Conservation (phyloP, 2,888 invertebrate genomes). For the Alviniconcha strummeri region DNA sequence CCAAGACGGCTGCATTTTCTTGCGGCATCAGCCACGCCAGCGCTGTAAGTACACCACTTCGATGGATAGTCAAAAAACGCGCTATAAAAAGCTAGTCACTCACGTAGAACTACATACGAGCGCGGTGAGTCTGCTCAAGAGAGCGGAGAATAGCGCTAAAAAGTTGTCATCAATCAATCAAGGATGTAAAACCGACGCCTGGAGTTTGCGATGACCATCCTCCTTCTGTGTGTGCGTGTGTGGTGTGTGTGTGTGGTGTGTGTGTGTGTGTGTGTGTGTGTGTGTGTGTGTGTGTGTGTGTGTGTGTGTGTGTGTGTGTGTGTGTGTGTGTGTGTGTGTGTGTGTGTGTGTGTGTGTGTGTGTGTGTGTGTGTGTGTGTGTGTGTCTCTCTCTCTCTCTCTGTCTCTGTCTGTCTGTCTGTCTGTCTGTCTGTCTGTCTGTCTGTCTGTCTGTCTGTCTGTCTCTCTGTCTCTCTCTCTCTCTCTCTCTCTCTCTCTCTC, state of each 20-base stretch:
- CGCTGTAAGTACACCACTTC: too few species aligned
- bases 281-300: neutral
- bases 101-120: too few species aligned
- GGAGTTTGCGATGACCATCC: too few species aligned
- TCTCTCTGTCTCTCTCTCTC: neutral
- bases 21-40: too few species aligned
- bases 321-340: constrained; percentile 12
- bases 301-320: constrained; percentile 5
- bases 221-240: too few species aligned
- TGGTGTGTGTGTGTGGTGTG: neutral
- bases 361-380: constrained; percentile 10
- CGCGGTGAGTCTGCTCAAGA: too few species aligned
- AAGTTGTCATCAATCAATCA: too few species aligned
- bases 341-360: neutral
- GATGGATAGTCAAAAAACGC: too few species aligned
- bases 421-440: neutral
- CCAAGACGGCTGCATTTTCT: too few species aligned
- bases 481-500: constrained; percentile 18
- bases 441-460: neutral
- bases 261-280: neutral
- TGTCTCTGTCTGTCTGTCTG: neutral
- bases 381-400: constrained; percentile 1
- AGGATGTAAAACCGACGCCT: too few species aligned
- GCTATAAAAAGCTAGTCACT: too few species aligned
- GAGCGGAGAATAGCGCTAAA: too few species aligned